Base-by-base conservation (phyloP, 1,140 invertebrate genomes). In the Musca vetustissima region DNA sequence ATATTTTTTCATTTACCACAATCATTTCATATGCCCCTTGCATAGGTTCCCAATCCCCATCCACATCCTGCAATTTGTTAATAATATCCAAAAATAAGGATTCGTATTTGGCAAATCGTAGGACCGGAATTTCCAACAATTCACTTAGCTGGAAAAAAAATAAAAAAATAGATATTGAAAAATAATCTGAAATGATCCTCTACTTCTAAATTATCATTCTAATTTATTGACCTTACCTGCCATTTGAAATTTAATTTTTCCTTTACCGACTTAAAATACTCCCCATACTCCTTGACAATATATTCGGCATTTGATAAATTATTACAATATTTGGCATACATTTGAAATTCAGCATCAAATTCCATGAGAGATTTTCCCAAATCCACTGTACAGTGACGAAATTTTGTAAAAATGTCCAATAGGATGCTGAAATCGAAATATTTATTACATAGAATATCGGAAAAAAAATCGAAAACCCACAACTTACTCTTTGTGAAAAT, bases 401-500 rank as follows among this genome's bases (percentile, higher is more conserved):
- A 36, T 19, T 61, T 9, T 11, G 7, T 36, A 2, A 61, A 21
- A 4, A 11, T 32, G 1, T 36, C 1, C 19, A 36, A 61, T 17
- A 61, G 43, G 7, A 36, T 11, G 1, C 57, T 61, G 3, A 36
- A 28, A 28, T 28, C n/a, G 36, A 9, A 43, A 43, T 8, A 43
- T 43, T 8, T 1, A 43, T 43, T 11, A 43, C 6, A 9, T 13
- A 43, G n/a, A n/a, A n/a, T n/a, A 43, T 7, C 6, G 4, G 36
- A 43, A 2, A 43, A 43, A 43, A 4, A 28, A 28, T 28, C 8
- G 8, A 28, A 28, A 28, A 4, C 3, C 3, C 28, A 28, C 8
- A 28, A 57, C 57, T 43, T 61, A 61, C 57, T 17, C 13, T 21
- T 17, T 61, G 17, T 61, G 57, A 14, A n/a, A 61, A 7, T 61